These are phyloP conservation scores for Melitaea cinxia DNA, from an alignment of 1,140 invertebrate species.

Conservation along the genomic window DNA sequence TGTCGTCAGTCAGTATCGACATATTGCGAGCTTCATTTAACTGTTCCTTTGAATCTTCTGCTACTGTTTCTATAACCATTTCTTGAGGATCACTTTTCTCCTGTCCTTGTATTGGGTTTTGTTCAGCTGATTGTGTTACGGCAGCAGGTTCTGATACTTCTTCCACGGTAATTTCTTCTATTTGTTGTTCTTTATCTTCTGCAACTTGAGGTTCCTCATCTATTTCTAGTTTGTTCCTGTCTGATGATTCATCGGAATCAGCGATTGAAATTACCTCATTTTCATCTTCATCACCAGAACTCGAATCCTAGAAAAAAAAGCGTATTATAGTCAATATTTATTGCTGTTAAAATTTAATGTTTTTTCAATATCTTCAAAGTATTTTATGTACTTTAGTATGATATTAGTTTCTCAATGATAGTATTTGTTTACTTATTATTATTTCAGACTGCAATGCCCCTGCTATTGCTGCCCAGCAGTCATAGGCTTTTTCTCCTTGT, in stretches of 20 bases:
- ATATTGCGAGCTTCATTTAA: conserved; percentile 52
- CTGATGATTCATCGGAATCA: conserved; percentile 54
- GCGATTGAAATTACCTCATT: conserved; percentile 61
- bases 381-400: no score
- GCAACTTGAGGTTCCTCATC: conserved; percentile 35
- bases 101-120: conserved; percentile 23
- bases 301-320: conserved; percentile 35
- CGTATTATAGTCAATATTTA: neutral
- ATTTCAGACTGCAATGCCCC: no score
- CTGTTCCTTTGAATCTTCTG: conserved; percentile 42
- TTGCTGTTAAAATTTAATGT: neutral
- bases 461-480: no score
- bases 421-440: no score
- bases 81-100: conserved; percentile 6
- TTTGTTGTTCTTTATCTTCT: conserved; percentile 15
- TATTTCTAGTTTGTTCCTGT: conserved; percentile 40
- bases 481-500: no score
- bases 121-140: conserved; percentile 11
- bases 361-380: no score
- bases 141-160: conserved; percentile 8
- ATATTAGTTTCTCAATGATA: no score
- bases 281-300: conserved; percentile 29
- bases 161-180: conserved; percentile 26
- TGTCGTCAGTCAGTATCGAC: conserved; percentile 66
- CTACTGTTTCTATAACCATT: conserved; percentile 11